Percentiles rank a stretch among this genome's conserved stretches.
These are phyloP conservation scores for Euwallacea similis DNA, from an alignment of 1,140 invertebrate species.

Conservation along the genomic window DNA sequence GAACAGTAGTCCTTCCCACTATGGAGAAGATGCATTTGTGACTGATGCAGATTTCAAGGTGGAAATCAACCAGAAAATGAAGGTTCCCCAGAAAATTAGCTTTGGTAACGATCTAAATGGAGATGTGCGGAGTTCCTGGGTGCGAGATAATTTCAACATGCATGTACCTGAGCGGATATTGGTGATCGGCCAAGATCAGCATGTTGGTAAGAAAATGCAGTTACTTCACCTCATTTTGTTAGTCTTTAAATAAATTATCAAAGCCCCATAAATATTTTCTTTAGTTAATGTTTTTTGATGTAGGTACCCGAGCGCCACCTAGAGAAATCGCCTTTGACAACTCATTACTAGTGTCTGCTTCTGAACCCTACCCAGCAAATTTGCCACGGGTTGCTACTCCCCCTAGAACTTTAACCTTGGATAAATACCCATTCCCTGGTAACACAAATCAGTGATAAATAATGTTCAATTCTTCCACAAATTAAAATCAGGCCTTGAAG, in stretches of 20 bases:
- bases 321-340: conserved; percentile 83
- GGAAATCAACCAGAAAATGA: conserved; percentile 77
- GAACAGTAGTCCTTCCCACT: conserved; percentile 46
- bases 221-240: neutral
- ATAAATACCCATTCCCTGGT: conserved; percentile 76
- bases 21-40: conserved; percentile 62
- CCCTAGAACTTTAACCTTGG: conserved; percentile 77
- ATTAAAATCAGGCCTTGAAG: conserved; percentile 40
- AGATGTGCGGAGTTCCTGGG: conserved; percentile 66
- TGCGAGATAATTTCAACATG: conserved; percentile 80
- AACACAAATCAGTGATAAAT: neutral
- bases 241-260: neutral
- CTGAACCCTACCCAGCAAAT: conserved; percentile 61
- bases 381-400: conserved; percentile 77
- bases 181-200: conserved; percentile 81
- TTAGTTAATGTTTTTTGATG: conserved; percentile 17
- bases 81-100: conserved; percentile 75
- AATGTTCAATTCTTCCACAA: no score
- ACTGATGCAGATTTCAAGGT: conserved; percentile 71
- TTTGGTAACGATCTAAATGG: conserved; percentile 63
- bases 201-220: conserved; percentile 59
- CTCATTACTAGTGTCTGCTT: conserved; percentile 66
- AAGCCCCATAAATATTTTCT: neutral
- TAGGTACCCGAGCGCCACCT: conserved; percentile 76
- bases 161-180: conserved; percentile 88